Percentiles rank a stretch among this genome's conserved stretches.
phyloP scores from a whole-genome alignment of 2,888 invertebrate species.

The Leptinotarsa juncta region DNA sequence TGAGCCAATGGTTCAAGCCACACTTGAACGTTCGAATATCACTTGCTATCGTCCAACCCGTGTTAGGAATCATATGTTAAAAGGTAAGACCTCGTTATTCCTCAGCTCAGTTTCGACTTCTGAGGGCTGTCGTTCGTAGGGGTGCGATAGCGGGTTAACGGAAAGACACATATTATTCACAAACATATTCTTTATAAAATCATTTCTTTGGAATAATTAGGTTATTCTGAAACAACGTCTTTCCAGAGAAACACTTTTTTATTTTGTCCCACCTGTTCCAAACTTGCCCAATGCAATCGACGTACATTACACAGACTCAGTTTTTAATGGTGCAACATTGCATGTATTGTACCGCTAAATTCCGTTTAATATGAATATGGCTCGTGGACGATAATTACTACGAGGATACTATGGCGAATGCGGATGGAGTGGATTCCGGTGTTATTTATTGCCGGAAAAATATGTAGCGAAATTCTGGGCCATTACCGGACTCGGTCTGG shows the following conservation, averaged over 20 bases:
- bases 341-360: slow-evolving; percentile 30
- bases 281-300: slow-evolving; percentile 1
- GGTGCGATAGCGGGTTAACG: too few relatives aligned
- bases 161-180: too few relatives aligned
- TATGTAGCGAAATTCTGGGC: slow-evolving; percentile 27
- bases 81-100: too few relatives aligned
- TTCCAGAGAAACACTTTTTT: neutral
- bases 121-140: too few relatives aligned
- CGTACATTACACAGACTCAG: slow-evolving; percentile 11
- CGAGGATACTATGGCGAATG: slow-evolving; percentile 15
- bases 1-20: too few relatives aligned
- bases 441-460: slow-evolving; percentile 27
- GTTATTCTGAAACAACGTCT: neutral
- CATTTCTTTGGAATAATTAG: too few relatives aligned
- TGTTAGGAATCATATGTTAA: too few relatives aligned
- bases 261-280: neutral
- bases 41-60: too few relatives aligned
- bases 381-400: slow-evolving; percentile 25
- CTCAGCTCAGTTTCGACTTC: too few relatives aligned
- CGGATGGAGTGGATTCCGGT: slow-evolving; percentile 12
- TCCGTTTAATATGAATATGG: slow-evolving; percentile 29
- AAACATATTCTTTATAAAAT: too few relatives aligned
- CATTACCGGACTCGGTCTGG: slow-evolving; percentile 27
- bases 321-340: slow-evolving; percentile 17
- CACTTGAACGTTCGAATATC: too few relatives aligned